Conservation (phyloP, 2,888 invertebrate genomes). For the Eristalis pertinax region DNA sequence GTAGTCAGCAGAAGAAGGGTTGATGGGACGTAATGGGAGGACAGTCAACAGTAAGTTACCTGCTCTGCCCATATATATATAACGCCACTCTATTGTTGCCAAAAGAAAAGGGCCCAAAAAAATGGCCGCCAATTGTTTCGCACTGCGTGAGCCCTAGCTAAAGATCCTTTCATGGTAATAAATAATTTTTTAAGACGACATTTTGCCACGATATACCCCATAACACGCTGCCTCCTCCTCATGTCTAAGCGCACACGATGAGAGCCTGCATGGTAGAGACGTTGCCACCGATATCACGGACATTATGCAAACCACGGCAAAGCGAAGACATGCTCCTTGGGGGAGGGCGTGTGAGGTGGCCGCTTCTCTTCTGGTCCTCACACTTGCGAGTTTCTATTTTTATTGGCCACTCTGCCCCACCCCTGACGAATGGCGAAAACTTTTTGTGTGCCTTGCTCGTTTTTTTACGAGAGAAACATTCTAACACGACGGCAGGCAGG, state of each 20-base stretch:
- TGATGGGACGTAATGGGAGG: constrained; percentile 21
- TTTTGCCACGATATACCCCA: constrained; percentile 62
- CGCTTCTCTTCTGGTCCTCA: constrained; percentile 38
- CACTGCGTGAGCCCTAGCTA: constrained; percentile 66
- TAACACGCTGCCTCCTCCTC: constrained; percentile 42
- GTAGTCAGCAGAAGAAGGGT: constrained; percentile 9
- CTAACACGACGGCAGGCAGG: constrained; percentile 46
- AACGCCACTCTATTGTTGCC: constrained; percentile 45
- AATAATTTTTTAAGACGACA: constrained; percentile 71
- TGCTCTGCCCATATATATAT: constrained; percentile 24
- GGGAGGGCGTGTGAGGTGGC: constrained; percentile 22
- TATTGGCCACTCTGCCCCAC: constrained; percentile 47
- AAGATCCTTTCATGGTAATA: constrained; percentile 63
- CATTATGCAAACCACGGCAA: constrained; percentile 52
- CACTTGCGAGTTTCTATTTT: constrained; percentile 54
- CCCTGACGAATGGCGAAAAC: constrained; percentile 17
- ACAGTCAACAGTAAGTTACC: constrained; percentile 31
- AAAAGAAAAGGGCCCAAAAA: constrained; percentile 20
- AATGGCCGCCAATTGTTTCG: constrained; percentile 67
- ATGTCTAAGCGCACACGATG: constrained; percentile 3
- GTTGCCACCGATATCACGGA: constrained; percentile 39
- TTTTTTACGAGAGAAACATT: constrained; percentile 49
- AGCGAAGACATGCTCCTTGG: constrained; percentile 39
- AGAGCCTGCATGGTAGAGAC: constrained; percentile 16
- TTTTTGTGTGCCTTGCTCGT: constrained; percentile 18